These are phyloP conservation scores for Siniperca obscura DNA, from an alignment of 2,797 vertebrate species.

Conservation along the genomic window DNA sequence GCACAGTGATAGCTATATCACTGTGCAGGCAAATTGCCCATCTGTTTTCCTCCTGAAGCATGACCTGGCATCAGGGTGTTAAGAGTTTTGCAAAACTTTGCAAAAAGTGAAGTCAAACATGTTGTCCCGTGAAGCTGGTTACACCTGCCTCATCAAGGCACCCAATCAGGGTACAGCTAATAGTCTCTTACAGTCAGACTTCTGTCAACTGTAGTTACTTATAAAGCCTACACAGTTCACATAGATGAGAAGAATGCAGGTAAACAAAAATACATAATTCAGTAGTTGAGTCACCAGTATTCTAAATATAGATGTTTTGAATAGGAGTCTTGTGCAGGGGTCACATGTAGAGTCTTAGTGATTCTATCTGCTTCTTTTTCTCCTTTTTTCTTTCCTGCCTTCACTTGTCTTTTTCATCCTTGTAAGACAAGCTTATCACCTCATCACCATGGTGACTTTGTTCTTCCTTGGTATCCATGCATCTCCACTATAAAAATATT, in stretches of 20 bases:
- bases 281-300: conserved; percentile 7
- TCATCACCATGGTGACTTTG: conserved; percentile 72
- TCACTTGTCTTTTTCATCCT: conserved; percentile 21
- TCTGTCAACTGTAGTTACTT: conserved; percentile 6
- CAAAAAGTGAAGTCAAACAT: background rate
- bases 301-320: conserved; percentile 51
- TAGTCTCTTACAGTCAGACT: background rate
- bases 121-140: background rate
- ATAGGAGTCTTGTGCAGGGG: conserved; percentile 9
- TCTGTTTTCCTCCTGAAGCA: conserved; percentile 1
- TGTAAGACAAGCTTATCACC: conserved; percentile 45
- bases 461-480: conserved; percentile 48
- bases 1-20: no score
- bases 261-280: conserved; percentile 20
- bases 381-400: background rate
- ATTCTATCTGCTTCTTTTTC: background rate
- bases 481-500: conserved; percentile 63
- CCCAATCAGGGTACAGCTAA: background rate
- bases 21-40: conserved; percentile 14
- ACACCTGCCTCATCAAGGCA: background rate
- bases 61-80: background rate
- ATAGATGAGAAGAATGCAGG: conserved; percentile 3
- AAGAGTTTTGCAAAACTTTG: background rate
- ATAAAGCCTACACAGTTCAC: background rate
- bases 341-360: conserved; percentile 7